Evolutionary conservation across 2,888 invertebrate genomes (phyloP).

Genomic region (Phaedon cochleariae): DNA sequence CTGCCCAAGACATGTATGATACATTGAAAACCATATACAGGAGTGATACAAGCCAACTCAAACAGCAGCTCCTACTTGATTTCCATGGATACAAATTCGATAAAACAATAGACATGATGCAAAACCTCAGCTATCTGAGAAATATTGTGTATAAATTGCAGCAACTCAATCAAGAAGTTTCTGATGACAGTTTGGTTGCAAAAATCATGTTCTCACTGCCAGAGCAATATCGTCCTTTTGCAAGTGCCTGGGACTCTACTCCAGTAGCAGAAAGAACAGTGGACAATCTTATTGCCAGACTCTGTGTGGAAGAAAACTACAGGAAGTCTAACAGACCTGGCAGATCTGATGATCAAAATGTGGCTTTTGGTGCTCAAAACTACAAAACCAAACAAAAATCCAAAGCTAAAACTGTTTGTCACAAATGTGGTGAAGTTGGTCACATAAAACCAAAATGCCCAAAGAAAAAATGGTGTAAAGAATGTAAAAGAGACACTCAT

Average conservation of each 20-base stretch:
- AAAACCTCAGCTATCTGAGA: background rate
- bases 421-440: background rate
- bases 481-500: background rate
- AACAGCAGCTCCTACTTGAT: background rate
- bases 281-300: conserved; percentile 1
- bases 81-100: background rate
- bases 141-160: background rate
- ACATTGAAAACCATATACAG: background rate
- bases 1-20: conserved; percentile 2
- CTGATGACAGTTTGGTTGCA: background rate
- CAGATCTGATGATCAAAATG: background rate
- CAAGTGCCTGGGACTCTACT: background rate
- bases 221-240: background rate
- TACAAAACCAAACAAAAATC: background rate
- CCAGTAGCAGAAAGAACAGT: background rate
- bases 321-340: background rate
- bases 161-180: background rate
- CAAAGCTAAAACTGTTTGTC: background rate
- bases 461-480: background rate
- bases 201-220: conserved; percentile 7
- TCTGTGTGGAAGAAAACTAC: background rate
- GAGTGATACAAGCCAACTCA: background rate
- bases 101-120: background rate
- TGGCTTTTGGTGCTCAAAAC: background rate
- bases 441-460: background rate